phyloP scores from a whole-genome alignment of 2,797 vertebrate species.

The Enoplosus armatus region DNA sequence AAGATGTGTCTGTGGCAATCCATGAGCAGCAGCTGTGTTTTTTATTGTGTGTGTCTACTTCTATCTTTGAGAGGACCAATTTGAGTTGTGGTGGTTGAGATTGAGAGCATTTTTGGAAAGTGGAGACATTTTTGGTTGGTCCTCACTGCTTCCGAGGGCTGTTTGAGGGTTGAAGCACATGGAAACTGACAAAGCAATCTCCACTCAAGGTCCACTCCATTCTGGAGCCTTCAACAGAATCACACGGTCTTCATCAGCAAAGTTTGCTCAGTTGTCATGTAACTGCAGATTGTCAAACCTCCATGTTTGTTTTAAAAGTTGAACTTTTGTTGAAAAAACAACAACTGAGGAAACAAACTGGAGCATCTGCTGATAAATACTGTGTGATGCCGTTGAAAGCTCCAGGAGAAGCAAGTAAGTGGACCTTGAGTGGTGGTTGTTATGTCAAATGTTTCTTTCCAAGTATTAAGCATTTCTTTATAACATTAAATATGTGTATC shows the following conservation, averaged over 20 bases:
- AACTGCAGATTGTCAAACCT: background rate
- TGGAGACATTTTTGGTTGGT: background rate
- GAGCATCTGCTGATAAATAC: background rate
- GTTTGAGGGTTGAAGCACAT: background rate
- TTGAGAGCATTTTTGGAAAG: background rate
- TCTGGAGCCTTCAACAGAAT: background rate
- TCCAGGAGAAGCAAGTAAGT: background rate
- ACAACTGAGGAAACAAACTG: background rate
- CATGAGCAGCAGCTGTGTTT: conserved; percentile 12
- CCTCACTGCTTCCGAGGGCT: background rate
- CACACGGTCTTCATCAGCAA: background rate
- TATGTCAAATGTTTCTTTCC: background rate
- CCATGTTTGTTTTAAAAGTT: background rate
- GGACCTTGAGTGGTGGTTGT: background rate
- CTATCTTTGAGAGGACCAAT: conserved; percentile 4
- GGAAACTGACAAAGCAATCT: background rate
- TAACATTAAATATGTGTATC: background rate
- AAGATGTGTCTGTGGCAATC: conserved; percentile 29
- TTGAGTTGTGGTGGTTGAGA: conserved; percentile 1
- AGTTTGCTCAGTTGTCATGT: background rate
- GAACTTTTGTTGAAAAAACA: background rate
- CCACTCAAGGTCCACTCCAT: background rate
- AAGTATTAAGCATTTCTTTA: background rate
- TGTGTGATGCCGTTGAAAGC: background rate
- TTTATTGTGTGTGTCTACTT: background rate